Evolutionary conservation across 1,140 invertebrate species (phyloP), one percentile per base, ranked within the genome.

Genomic region (Elymnias hypermnestra): DNA sequence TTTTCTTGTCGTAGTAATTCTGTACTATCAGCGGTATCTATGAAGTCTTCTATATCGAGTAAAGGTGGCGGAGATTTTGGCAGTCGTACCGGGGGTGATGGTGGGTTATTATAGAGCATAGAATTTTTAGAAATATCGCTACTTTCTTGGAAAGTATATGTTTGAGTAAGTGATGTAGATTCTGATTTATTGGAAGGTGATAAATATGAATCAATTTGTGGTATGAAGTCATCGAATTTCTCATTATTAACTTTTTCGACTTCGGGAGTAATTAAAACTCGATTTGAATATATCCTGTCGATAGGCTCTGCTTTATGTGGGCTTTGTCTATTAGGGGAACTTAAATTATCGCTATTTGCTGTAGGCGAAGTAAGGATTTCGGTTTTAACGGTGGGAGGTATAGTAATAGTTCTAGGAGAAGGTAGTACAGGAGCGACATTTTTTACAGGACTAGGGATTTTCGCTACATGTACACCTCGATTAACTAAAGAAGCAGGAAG

Each of bases 391-490:
- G 60, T 53, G 17, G 73, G 65, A 12, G 72, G 70, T 38, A 72
- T 63, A 47, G 40, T 61, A 64, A 58, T 78, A 44, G 70, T 62
- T 61, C 75, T 74, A 63, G 67, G 55, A 4, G 63, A 70, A 39
- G 82, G 74, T 42, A 73, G 68, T 29, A 77, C 68, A 31, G 72
- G 40, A 44, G 66, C 57, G 38, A 68, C 50, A 38, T 55, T 75
- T 78, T 81, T 82, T 54, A 81, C 57, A 57, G 82, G 78, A 75
- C 82, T 85, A 69, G 78, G 71, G 33, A 74, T 74, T 63, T 85
- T 83, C 50, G 69, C 60, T 57, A 56, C 56, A 54, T 72, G 57
- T 53, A 63, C 60, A 59, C 70, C 63, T 54, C 78, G 65, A 67
- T 55, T 79, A 39, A 76, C 59, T 65, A 82, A 65, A 19, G 67